A percentile compares a stretch with the other conserved stretches of the same genome.
Evolutionary conservation across 1,140 invertebrate species (phyloP).

Genomic region (Drosophila cardini): DNA sequence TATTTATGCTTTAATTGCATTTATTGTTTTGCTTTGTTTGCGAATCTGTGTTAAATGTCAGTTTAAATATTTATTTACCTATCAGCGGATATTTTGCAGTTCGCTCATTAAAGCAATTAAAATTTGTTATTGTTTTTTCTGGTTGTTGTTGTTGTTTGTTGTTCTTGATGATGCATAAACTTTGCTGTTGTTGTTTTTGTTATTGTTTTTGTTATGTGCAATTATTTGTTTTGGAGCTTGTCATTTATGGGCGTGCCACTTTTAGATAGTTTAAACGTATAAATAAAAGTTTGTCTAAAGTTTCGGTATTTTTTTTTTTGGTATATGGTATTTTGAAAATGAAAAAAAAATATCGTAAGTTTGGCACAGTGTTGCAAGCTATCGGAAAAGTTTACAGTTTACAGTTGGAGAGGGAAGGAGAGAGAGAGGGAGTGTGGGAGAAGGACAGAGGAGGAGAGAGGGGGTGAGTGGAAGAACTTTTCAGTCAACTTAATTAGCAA

Average conservation of each 20-base stretch:
- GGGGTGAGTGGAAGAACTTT: slow-evolving; percentile 37
- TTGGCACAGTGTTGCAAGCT: slow-evolving; percentile 1
- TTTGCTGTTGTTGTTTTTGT: slow-evolving; percentile 15
- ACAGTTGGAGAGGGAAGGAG: not conserved
- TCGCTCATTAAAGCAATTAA: slow-evolving; percentile 61
- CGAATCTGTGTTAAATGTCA: slow-evolving; percentile 47
- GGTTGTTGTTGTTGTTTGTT: not conserved
- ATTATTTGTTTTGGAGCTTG: slow-evolving; percentile 32
- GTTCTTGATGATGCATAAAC: slow-evolving; percentile 37
- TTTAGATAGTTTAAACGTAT: slow-evolving; percentile 48
- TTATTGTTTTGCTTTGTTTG: slow-evolving; percentile 22
- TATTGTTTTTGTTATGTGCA: not conserved
- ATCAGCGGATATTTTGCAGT: slow-evolving; percentile 39
- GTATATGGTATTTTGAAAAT: no score
- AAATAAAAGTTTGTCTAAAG: slow-evolving; percentile 44
- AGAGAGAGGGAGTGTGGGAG: not conserved
- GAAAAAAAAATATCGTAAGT: not conserved
- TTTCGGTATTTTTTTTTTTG: slow-evolving; percentile 40
- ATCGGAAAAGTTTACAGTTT: slow-evolving; percentile 52
- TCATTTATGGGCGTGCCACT: slow-evolving; percentile 28
- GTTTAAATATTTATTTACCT: slow-evolving; percentile 55
- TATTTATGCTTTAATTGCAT: not conserved
- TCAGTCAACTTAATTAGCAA: slow-evolving; percentile 79
- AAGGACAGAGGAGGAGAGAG: not conserved
- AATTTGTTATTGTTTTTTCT: slow-evolving; percentile 23